These are phyloP conservation scores for Charanyca ferruginea DNA, from an alignment of 2,888 invertebrate species.

Conservation along the genomic window DNA sequence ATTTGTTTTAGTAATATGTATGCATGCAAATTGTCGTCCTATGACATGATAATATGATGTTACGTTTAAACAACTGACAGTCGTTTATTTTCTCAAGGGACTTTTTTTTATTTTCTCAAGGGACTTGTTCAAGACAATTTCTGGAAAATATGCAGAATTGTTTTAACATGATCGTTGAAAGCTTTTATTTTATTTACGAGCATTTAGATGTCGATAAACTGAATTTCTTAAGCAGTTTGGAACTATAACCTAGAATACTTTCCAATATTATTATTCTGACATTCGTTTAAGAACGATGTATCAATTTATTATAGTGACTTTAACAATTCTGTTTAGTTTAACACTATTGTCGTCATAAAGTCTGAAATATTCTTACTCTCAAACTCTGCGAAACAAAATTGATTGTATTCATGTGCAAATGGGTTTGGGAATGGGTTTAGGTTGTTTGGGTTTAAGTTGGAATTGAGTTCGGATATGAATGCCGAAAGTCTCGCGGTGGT, in stretches of 20 bases:
- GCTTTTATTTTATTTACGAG: conserved; percentile 29
- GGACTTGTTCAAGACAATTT: conserved; percentile 26
- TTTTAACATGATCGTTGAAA: conserved; percentile 11
- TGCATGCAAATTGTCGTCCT: conserved; percentile 40
- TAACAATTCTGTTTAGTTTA: conserved; percentile 5
- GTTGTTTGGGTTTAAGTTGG: too few relatives aligned
- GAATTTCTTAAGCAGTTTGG: conserved; percentile 4
- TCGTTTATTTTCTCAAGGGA: conserved; percentile 45
- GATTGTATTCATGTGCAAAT: conserved; percentile 2
- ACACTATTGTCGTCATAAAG: not conserved
- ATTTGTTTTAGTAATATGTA: conserved; percentile 57
- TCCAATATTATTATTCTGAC: conserved; percentile 8
- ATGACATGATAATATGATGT: not conserved
- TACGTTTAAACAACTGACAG: not conserved
- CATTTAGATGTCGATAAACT: conserved; percentile 39
- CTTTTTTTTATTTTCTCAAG: conserved; percentile 40
- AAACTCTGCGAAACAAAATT: not conserved
- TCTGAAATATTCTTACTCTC: not conserved
- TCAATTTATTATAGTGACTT: not conserved
- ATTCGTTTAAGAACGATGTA: not conserved
- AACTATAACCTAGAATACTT: not conserved
- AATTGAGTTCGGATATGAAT: too few relatives aligned
- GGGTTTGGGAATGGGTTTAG: not conserved
- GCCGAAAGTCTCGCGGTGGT: conserved; percentile 34
- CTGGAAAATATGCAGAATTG: conserved; percentile 16